These are phyloP conservation scores for Argentina silus DNA, from an alignment of 2,797 vertebrate species.

Conservation along the genomic window DNA sequence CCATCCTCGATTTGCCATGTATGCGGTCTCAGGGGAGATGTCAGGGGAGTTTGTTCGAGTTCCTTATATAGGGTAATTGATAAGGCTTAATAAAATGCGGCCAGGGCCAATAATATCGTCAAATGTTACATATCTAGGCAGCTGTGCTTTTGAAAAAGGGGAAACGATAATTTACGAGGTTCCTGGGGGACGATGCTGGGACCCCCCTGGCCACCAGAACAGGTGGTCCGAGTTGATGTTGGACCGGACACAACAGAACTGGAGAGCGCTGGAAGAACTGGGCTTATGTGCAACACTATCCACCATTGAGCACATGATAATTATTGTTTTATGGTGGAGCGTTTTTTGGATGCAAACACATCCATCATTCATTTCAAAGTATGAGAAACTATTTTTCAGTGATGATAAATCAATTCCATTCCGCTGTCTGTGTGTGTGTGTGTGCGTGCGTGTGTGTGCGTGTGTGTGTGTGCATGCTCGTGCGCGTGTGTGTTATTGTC, in stretches of 20 bases:
- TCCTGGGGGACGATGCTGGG: constrained; percentile 42
- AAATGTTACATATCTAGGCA: constrained; percentile 69
- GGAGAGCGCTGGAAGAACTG: constrained; percentile 47
- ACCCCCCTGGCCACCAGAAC: constrained; percentile 54
- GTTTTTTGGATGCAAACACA: constrained; percentile 48
- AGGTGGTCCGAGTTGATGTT: constrained; percentile 69
- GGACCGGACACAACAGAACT: constrained; percentile 59
- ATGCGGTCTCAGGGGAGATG: constrained; percentile 53
- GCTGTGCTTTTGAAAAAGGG: constrained; percentile 62
- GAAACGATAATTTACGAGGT: constrained; percentile 60
- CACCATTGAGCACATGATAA: constrained; percentile 50
- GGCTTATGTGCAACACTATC: constrained; percentile 57
- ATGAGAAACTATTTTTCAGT: constrained; percentile 62
- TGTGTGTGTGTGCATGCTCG: constrained; percentile 40
- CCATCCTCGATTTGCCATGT: constrained; percentile 58
- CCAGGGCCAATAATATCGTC: constrained; percentile 63
- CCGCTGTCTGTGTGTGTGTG: constrained; percentile 37
- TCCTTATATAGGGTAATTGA: constrained; percentile 68
- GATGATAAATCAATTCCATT: constrained; percentile 57
- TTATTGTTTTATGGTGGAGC: constrained; percentile 51
- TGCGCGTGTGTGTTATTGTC: constrained; percentile 2
- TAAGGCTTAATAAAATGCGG: constrained; percentile 65
- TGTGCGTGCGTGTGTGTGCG: constrained; percentile 42
- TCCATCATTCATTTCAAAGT: constrained; percentile 42
- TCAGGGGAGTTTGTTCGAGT: constrained; percentile 62